Base-by-base conservation (phyloP, 2,113 vertebrate species). In the Riparia riparia region DNA sequence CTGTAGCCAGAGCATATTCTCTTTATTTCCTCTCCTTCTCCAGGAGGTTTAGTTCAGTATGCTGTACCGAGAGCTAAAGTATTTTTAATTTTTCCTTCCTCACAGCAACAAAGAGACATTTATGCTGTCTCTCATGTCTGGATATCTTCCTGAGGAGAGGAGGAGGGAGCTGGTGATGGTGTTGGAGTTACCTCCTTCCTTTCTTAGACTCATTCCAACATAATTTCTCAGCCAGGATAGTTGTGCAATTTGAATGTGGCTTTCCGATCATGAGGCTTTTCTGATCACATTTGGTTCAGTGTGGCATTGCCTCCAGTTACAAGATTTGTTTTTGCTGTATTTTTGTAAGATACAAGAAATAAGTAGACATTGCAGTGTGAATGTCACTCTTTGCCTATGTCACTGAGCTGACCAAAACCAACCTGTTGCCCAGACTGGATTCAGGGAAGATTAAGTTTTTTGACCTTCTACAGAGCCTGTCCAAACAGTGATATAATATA, bases 361-460 rank as follows among this genome's bases (percentile, higher is more conserved):
- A 65, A 80, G 50, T 8, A 71, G 45, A 32, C 11, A 4, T 32
- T 37, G 29, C 34, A 53, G 10, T 47, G 17, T 86, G 70, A 70
- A 80, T 83, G 29, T 49, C 49, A 12, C 45, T 53, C 44, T 29
- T n/a, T 88, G 61, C 41, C 78, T 81, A 14, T 49, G 56, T 64
- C 66, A 49, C 66, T 58, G 58, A 77, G 32, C 82, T 77, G 71
- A 74, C 64, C 85, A 73, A 41, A 88, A 88, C 31, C 53, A 72
- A 60, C 58, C 47, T 93, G 37, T 82, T 94, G 54, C 41, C 28
- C 3, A 74, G 51, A 79, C 42, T 65, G 61, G 41, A 87, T 84
- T 93, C 69, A 79, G 77, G 61, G 44, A 45, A 76, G 63, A 72
- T 91, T 15, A 89, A 79, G 58, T 64, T 82, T 95, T 91, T 56